phyloP scores from a whole-genome alignment of 2,888 invertebrate genomes.

The Lasioglossum oenotherae region DNA sequence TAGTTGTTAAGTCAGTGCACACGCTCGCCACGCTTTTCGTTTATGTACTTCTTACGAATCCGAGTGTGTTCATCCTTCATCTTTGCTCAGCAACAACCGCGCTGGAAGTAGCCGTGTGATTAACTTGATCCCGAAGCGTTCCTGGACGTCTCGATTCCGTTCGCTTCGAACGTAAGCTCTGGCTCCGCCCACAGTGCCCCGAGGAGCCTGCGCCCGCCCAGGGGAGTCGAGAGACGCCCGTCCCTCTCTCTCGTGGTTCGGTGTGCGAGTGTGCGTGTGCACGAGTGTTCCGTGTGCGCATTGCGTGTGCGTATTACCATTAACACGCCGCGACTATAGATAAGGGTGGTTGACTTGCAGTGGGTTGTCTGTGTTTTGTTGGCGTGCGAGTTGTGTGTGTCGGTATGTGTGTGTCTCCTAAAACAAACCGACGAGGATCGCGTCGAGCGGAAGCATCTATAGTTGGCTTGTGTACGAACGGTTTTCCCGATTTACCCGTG shows the following conservation, averaged over 20 bases:
- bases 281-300: conserved; percentile 77
- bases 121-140: neutral
- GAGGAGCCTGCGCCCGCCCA: neutral
- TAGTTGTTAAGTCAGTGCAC: too few species aligned
- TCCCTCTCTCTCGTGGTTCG: conserved; percentile 5
- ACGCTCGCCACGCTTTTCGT: too few species aligned
- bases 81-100: neutral
- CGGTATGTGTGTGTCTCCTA: conserved; percentile 22
- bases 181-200: neutral
- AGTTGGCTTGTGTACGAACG: neutral
- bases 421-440: conserved; percentile 13
- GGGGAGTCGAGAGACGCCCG: neutral
- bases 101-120: neutral
- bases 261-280: conserved; percentile 63
- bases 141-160: neutral
- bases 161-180: neutral
- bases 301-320: conserved; percentile 38
- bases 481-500: neutral
- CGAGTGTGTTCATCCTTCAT: neutral
- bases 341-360: conserved; percentile 48
- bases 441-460: conserved; percentile 37
- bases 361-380: conserved; percentile 18
- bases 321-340: conserved; percentile 33
- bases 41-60: neutral
- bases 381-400: conserved; percentile 17